Evolutionary conservation across 1,140 invertebrate genomes (phyloP), one percentile per base, ranked within the genome.

Genomic region (Brachionus paranguensis): DNA sequence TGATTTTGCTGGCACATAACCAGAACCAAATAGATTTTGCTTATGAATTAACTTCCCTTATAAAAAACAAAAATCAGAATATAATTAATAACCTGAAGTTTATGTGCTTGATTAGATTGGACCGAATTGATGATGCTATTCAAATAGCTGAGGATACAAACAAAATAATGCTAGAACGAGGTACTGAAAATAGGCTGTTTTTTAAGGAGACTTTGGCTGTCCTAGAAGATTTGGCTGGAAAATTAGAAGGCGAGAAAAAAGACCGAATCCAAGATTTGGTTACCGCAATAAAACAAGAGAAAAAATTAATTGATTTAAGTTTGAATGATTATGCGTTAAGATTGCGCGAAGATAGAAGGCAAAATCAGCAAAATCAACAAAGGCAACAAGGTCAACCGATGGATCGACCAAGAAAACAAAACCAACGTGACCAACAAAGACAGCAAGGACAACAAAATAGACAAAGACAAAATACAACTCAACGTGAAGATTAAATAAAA

Each of bases 241-340:
- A 76, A 53, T 76, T 50, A 24, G 68, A 72, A 41, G 72, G 72
- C 7, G 72, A 76, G 43, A 76, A 76, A 50, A 47, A 76, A 50
- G n/a, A 76, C 20, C 43, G 72, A 27, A 6, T 47, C 20, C 12
- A 76, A 47, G 72, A 76, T 76, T 47, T 76, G 12, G 45, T 76
- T 50, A 24, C 14, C 24, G 3, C 45, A 11, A 76, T 76, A 2
- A 76, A 50, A 53, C 43, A 76, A 50, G 72, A 50, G 41, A 76
- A 50, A 5, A 76, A 76, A 76, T 50, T 76, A 50, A 76, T 76
- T 76, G 72, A 76, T 76, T 50, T 76, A 50, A 76, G 27, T 50
- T 76, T 76, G 27, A 50, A 76, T 33, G 72, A 76, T 47, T 76
- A 76, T 76, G 72, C 72, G 2, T 33, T 76, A 27, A 76, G n/a